A percentile compares a stretch with the other conserved stretches of the same genome.
Evolutionary conservation across 2,113 vertebrate species (phyloP).

Genomic region (Dromas ardeola): DNA sequence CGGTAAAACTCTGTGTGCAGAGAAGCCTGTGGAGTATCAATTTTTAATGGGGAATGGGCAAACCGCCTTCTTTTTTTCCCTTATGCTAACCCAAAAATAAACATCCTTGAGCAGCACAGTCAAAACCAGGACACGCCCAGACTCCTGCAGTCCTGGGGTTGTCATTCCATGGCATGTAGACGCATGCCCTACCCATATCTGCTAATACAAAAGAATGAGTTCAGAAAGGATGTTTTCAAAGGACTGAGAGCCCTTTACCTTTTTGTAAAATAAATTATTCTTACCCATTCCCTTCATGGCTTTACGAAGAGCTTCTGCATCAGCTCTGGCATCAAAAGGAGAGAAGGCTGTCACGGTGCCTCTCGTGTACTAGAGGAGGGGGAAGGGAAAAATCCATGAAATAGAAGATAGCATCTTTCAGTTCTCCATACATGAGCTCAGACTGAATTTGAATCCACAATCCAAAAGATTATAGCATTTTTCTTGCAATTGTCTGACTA

Average conservation of each 20-base stretch:
- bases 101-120: background rate
- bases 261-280: background rate
- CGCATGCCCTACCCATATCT: background rate
- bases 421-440: background rate
- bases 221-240: background rate
- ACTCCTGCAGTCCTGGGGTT: background rate
- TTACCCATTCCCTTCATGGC: slow-evolving; percentile 98
- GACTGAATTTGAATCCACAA: background rate
- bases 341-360: slow-evolving; percentile 86
- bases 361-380: slow-evolving; percentile 62
- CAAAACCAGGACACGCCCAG: background rate
- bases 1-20: background rate
- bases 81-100: background rate
- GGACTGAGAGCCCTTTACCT: background rate
- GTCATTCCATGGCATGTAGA: background rate
- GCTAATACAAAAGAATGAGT: background rate
- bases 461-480: background rate
- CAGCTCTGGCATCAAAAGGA: slow-evolving; percentile 87
- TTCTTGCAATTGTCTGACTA: background rate
- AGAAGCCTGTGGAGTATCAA: background rate
- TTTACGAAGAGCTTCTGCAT: slow-evolving; percentile 89
- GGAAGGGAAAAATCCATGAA: background rate
- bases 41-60: background rate
- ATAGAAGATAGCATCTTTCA: background rate
- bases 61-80: background rate